Evolutionary conservation across 2,888 invertebrate genomes (phyloP).

Genomic region (Agrotis clavis): DNA sequence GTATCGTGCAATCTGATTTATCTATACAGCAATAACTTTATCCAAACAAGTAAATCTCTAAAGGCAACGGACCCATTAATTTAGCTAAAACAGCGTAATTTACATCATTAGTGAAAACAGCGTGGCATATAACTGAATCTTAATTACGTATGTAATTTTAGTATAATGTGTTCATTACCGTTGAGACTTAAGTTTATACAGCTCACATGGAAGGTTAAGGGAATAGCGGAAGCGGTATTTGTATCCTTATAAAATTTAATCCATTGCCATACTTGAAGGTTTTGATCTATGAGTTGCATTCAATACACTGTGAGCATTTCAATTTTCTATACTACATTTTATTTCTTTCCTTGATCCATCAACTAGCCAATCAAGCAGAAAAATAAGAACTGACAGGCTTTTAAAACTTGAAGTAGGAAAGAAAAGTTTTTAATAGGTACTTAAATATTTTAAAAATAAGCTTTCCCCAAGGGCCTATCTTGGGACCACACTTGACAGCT

Average conservation of each 20-base stretch:
- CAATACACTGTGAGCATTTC: slow-evolving; percentile 12
- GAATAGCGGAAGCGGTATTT: slow-evolving; percentile 21
- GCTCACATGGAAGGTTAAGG: slow-evolving; percentile 16
- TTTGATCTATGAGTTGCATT: slow-evolving; percentile 27
- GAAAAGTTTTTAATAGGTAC: slow-evolving; percentile 9
- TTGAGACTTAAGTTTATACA: slow-evolving; percentile 37
- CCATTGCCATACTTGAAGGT: not conserved
- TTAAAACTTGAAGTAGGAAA: slow-evolving; percentile 20
- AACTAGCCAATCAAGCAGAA: not conserved
- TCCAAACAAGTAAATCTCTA: slow-evolving; percentile 23
- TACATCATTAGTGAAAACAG: slow-evolving; percentile 42
- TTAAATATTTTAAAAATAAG: slow-evolving; percentile 3
- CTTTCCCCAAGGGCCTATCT: slow-evolving; percentile 7
- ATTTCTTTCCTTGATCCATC: not conserved
- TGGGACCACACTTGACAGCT: slow-evolving; percentile 23
- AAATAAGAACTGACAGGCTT: slow-evolving; percentile 16
- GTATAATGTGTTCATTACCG: slow-evolving; percentile 47
- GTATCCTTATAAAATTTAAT: not conserved
- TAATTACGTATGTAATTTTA: slow-evolving; percentile 54
- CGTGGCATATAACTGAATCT: slow-evolving; percentile 47
- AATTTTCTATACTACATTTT: slow-evolving; percentile 10
- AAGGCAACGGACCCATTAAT: slow-evolving; percentile 35
- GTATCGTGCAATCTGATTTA: slow-evolving; percentile 20
- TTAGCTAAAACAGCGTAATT: slow-evolving; percentile 41
- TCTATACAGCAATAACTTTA: slow-evolving; percentile 13